Evolutionary conservation across 2,113 vertebrate species (phyloP).

Genomic region (Pionites leucogaster): DNA sequence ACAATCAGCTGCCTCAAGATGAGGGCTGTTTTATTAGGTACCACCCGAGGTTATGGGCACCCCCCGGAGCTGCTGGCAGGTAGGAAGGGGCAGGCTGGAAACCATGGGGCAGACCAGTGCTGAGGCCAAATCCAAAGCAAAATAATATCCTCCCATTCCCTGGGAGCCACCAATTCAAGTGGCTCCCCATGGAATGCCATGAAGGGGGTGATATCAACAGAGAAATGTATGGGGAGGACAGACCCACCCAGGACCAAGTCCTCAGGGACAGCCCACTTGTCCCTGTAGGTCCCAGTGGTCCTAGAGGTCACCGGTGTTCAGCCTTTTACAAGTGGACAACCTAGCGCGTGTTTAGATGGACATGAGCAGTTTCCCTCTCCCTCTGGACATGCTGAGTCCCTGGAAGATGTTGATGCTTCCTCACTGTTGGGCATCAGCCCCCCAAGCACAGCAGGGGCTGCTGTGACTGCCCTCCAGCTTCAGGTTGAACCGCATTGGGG

Average conservation of each 20-base stretch:
- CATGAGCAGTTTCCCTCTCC: not conserved
- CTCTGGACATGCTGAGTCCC: not conserved
- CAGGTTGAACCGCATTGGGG: too few species aligned
- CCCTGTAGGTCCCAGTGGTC: not conserved
- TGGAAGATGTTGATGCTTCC: not conserved
- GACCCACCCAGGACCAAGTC: not conserved
- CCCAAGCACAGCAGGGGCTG: not conserved
- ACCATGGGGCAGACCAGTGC: not conserved
- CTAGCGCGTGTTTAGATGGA: not conserved
- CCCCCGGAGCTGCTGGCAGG: not conserved
- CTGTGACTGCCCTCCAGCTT: not conserved
- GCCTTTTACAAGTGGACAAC: not conserved
- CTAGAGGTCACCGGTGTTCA: not conserved
- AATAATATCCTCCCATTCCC: not conserved
- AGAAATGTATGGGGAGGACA: not conserved
- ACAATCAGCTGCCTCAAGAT: not conserved
- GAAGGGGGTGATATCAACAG: not conserved
- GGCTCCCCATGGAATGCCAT: not conserved
- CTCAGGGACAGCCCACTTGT: not conserved
- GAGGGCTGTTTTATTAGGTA: not conserved
- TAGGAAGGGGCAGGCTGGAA: not conserved
- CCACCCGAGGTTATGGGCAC: not conserved
- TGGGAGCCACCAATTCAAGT: not conserved
- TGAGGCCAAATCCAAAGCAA: not conserved
- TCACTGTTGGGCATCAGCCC: not conserved